Conservation (phyloP, 2,113 vertebrate genomes). For the Progne subis region DNA sequence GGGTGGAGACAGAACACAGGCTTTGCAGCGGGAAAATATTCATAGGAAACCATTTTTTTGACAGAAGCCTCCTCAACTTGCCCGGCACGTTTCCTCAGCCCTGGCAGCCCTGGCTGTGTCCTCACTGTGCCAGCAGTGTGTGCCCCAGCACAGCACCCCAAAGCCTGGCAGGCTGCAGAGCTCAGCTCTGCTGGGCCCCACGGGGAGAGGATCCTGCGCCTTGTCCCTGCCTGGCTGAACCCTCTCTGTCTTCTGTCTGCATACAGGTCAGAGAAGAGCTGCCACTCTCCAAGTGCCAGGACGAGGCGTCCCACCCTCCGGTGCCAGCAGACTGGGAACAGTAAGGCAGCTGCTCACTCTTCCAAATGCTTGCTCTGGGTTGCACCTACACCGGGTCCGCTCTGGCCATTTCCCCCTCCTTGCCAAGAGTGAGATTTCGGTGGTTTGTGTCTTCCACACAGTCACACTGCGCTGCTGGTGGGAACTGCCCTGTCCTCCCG, state of each 20-base stretch:
- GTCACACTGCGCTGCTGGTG: not conserved
- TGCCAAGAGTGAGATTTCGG: fast-evolving
- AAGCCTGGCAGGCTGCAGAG: not conserved
- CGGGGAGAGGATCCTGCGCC: not conserved
- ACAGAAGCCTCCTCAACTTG: not conserved
- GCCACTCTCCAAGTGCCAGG: not conserved
- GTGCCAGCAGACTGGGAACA: slow-evolving; percentile 21
- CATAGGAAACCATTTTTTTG: not conserved
- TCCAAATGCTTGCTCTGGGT: fast-evolving
- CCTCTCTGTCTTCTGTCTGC: slow-evolving; percentile 21
- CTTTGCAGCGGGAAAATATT: not conserved
- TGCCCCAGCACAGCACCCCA: not conserved
- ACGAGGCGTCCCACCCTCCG: not conserved
- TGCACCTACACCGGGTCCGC: not conserved
- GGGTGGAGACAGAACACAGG: not conserved
- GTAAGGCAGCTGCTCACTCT: slow-evolving; percentile 33
- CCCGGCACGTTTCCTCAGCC: fast-evolving
- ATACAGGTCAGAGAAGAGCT: slow-evolving; percentile 36
- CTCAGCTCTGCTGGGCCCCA: fast-evolving
- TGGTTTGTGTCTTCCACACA: not conserved
- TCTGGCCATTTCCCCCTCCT: not conserved
- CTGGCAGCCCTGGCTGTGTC: not conserved
- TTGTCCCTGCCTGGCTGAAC: not conserved
- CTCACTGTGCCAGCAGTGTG: fast-evolving
- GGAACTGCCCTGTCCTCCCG: not conserved